These are phyloP conservation scores for Mimas tiliae DNA, from an alignment of 2,888 invertebrate genomes.

Conservation along the genomic window DNA sequence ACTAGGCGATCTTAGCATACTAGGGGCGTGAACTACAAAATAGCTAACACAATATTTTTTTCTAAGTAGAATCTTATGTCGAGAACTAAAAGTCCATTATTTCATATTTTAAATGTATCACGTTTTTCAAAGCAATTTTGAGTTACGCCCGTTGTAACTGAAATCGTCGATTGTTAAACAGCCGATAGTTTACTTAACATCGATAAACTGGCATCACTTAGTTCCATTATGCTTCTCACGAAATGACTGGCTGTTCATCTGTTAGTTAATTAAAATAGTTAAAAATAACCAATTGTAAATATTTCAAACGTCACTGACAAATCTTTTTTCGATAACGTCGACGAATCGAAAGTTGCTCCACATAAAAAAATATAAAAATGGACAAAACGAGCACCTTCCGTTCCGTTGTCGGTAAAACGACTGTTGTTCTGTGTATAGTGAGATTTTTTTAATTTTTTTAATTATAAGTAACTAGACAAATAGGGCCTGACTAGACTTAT, in stretches of 20 bases:
- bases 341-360: constrained; percentile 35
- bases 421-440: constrained; percentile 47
- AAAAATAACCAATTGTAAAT: constrained; percentile 15
- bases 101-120: not conserved
- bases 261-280: constrained; percentile 16
- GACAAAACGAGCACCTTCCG: constrained; percentile 41
- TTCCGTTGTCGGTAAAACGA: constrained; percentile 37
- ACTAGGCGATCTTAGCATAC: not conserved
- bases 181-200: constrained; percentile 15
- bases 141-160: not conserved
- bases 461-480: constrained; percentile 40
- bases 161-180: constrained; percentile 3
- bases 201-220: constrained; percentile 18
- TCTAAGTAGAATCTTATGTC: not conserved
- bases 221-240: constrained; percentile 12
- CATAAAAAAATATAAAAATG: constrained; percentile 35
- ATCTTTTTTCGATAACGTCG: constrained; percentile 32
- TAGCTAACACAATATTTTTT: not conserved
- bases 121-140: not conserved
- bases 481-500: constrained; percentile 53
- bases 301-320: constrained; percentile 20
- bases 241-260: constrained; percentile 15
- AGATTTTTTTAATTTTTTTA: constrained; percentile 44
- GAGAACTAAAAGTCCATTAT: not conserved
- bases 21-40: not conserved